Conservation (phyloP, 2,113 vertebrate genomes). For the Hemibagrus wyckioides region DNA sequence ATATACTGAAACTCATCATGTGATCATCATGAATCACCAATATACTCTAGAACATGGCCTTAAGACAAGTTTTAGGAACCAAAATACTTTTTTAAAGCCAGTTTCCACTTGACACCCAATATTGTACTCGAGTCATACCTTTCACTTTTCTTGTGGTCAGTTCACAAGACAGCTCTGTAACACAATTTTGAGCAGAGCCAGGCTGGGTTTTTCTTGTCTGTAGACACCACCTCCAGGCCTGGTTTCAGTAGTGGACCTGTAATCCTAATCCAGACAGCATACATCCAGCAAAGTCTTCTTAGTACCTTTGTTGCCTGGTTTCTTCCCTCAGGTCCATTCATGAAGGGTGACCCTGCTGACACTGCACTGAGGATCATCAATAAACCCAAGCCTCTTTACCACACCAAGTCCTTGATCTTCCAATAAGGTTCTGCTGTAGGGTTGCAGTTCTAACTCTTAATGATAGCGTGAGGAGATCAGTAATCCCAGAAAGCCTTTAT, state of each 20-base stretch:
- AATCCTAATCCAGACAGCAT: no score
- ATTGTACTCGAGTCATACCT: background rate
- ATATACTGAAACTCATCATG: no score
- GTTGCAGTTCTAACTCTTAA: background rate
- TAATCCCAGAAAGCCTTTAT: background rate
- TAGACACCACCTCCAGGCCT: no score
- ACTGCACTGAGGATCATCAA: background rate
- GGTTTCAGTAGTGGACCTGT: no score
- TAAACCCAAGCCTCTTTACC: background rate
- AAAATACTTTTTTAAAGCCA: background rate
- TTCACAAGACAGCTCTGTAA: no score
- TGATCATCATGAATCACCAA: no score
- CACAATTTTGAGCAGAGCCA: background rate
- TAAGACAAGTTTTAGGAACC: no score
- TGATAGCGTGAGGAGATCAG: background rate
- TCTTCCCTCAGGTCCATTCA: background rate
- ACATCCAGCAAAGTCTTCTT: background rate
- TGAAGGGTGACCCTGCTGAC: background rate
- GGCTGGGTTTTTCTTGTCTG: no score
- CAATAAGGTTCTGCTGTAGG: background rate
- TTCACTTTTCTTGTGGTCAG: no score
- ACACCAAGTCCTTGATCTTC: background rate
- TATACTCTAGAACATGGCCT: no score
- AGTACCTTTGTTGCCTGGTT: background rate
- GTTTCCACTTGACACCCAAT: no score